Evolutionary conservation across 1,140 invertebrate species (phyloP).

Genomic region (Pararge aegeria): DNA sequence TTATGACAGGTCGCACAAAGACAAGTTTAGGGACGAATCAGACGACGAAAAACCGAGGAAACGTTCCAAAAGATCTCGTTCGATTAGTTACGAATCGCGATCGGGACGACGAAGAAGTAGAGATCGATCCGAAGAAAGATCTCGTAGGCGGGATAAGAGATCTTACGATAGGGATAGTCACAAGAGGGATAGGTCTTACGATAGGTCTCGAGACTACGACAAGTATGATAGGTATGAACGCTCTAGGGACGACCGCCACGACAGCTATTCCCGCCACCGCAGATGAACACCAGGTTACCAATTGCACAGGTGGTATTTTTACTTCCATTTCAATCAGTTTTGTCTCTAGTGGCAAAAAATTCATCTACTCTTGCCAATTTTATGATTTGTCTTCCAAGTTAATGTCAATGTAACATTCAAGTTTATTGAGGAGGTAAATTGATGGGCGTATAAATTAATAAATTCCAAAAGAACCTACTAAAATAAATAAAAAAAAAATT

Average conservation of each 20-base stretch:
- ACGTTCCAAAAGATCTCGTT: conserved; percentile 57
- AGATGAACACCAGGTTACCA: conserved; percentile 66
- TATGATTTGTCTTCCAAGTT: not conserved
- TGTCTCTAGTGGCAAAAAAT: conserved; percentile 3
- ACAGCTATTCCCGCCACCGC: conserved; percentile 55
- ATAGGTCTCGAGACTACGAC: conserved; percentile 47
- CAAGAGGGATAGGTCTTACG: conserved; percentile 43
- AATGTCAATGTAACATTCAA: not conserved
- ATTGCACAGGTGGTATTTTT: conserved; percentile 67
- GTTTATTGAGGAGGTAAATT: not conserved
- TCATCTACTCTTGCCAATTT: not conserved
- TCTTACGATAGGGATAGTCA: conserved; percentile 58
- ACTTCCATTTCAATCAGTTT: conserved; percentile 32
- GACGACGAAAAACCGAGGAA: conserved; percentile 55
- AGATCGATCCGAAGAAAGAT: conserved; percentile 50
- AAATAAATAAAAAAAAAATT: not conserved
- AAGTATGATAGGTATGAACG: conserved; percentile 40
- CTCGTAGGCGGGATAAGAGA: conserved; percentile 47
- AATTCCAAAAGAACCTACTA: not conserved
- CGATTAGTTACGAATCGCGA: conserved; percentile 58
- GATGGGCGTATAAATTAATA: not conserved
- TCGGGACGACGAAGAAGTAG: conserved; percentile 40
- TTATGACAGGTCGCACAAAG: conserved; percentile 46
- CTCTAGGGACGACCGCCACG: conserved; percentile 55
- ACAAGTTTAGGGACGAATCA: conserved; percentile 58